phyloP scores from a whole-genome alignment of 2,888 invertebrate species.

The Tridacna gigas region DNA sequence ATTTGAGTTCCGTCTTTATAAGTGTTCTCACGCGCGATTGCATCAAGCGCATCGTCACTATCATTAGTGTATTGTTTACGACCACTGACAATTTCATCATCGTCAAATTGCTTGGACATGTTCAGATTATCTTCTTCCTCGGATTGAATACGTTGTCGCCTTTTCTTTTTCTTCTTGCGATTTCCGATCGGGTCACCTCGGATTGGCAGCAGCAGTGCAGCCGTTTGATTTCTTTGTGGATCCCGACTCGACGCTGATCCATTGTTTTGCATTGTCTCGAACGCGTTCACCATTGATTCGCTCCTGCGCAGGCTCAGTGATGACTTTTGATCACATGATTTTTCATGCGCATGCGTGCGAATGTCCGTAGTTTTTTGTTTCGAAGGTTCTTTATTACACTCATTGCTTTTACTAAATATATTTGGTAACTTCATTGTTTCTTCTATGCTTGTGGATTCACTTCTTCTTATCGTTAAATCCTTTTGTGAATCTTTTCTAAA shows the following conservation, averaged over 20 bases:
- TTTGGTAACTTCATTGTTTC: conserved; percentile 45
- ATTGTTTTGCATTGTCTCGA: not conserved
- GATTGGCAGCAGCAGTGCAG: conserved; percentile 55
- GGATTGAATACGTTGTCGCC: conserved; percentile 6
- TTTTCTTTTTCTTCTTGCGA: conserved; percentile 61
- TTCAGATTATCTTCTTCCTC: conserved; percentile 33
- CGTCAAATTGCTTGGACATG: not conserved
- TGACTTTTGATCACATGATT: conserved; percentile 33
- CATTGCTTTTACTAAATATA: conserved; percentile 54
- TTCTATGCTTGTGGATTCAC: conserved; percentile 21
- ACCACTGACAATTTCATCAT: conserved; percentile 6
- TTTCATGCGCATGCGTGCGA: conserved; percentile 23
- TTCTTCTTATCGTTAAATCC: conserved; percentile 1
- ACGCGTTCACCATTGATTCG: conserved; percentile 53
- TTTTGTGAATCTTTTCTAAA: conserved; percentile 22
- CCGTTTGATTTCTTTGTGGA: conserved; percentile 45
- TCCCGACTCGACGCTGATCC: conserved; percentile 21
- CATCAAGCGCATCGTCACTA: conserved; percentile 50
- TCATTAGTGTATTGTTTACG: conserved; percentile 23
- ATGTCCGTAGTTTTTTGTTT: conserved; percentile 11
- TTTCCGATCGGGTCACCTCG: conserved; percentile 38
- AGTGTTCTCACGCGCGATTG: conserved; percentile 54
- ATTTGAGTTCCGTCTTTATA: conserved; percentile 38
- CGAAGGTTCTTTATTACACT: conserved; percentile 32
- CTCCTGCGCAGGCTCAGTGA: conserved; percentile 49